phyloP scores from a whole-genome alignment of 2,113 vertebrate genomes.

The Grammomys surdaster region DNA sequence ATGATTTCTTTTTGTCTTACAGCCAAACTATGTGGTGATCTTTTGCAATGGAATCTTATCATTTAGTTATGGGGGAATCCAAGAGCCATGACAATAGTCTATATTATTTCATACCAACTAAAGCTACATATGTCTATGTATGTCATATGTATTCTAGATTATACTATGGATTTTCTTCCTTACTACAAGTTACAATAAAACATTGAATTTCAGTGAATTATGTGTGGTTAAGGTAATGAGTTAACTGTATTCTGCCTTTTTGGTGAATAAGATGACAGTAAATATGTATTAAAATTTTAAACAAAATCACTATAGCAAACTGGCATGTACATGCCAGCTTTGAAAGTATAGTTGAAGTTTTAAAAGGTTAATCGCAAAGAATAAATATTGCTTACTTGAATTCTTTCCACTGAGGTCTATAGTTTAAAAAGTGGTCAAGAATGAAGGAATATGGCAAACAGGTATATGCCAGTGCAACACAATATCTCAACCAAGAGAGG shows the following conservation, averaged over 20 bases:
- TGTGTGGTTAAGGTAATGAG: background rate
- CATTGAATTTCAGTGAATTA: background rate
- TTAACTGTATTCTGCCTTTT: background rate
- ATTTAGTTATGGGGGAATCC: background rate
- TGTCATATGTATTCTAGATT: background rate
- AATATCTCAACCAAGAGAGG: background rate
- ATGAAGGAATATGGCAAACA: background rate
- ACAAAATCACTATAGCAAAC: background rate
- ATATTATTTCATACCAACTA: background rate
- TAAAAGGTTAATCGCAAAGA: background rate
- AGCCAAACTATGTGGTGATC: too few species aligned
- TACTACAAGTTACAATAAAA: background rate
- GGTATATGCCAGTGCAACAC: background rate
- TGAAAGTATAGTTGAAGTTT: background rate
- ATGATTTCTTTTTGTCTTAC: background rate
- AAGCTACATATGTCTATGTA: background rate
- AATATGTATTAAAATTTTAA: background rate
- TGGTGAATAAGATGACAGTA: background rate
- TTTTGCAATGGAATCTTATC: too few species aligned
- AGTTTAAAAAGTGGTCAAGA: background rate
- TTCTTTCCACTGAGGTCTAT: background rate
- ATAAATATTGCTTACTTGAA: background rate
- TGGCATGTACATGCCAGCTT: background rate
- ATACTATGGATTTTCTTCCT: background rate
- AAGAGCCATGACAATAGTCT: background rate